Percentiles rank a stretch among this genome's conserved stretches.
These are phyloP conservation scores for Sisyra nigra DNA, from an alignment of 2,888 invertebrate genomes.

Conservation along the genomic window DNA sequence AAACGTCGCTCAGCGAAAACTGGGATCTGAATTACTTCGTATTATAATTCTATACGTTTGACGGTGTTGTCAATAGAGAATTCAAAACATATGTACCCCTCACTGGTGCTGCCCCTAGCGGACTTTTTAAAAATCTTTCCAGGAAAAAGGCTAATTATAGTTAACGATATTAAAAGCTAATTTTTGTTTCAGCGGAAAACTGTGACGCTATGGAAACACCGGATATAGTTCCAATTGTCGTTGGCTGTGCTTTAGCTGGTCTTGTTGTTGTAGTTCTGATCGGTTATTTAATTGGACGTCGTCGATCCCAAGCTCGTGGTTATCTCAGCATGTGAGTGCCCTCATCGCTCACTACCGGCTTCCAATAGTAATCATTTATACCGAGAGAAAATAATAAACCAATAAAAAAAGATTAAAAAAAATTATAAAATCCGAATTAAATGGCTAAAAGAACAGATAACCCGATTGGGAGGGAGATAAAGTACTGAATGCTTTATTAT, in stretches of 20 bases:
- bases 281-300: conserved; percentile 84
- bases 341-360: conserved; percentile 8
- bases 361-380: conserved; percentile 1
- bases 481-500: conserved; percentile 2
- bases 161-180: conserved; percentile 14
- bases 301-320: conserved; percentile 65
- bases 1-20: too few species aligned
- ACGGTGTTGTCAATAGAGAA: too few species aligned
- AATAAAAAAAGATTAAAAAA: conserved; percentile 1
- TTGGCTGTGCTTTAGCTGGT: conserved; percentile 82
- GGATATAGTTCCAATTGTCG: conserved; percentile 92
- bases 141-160: background rate
- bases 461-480: conserved; percentile 5
- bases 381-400: background rate
- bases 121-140: too few species aligned
- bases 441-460: conserved; percentile 1
- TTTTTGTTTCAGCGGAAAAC: conserved; percentile 41
- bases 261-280: conserved; percentile 82
- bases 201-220: conserved; percentile 57
- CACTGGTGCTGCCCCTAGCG: too few species aligned
- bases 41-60: too few species aligned
- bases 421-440: background rate
- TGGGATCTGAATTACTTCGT: too few species aligned
- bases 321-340: conserved; percentile 70
- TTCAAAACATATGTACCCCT: too few species aligned